Conservation (phyloP, 2,888 invertebrate species). For the Chrysolina haemoptera region DNA sequence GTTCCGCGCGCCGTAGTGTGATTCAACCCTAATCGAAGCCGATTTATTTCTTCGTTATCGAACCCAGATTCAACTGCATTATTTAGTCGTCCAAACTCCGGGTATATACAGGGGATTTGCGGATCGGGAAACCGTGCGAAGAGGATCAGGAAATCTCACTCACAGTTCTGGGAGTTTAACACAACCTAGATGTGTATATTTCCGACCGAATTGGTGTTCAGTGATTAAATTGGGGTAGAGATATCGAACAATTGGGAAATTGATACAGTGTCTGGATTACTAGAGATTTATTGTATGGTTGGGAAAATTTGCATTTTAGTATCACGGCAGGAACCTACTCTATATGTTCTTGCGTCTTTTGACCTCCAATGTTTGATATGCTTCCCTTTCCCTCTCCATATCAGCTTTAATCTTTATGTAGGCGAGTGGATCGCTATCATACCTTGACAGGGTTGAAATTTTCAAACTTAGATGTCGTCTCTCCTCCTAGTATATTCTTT, state of each 20-base stretch:
- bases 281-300: neutral
- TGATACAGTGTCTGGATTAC: neutral
- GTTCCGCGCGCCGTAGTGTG: no score
- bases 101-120: conserved; percentile 14
- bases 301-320: neutral
- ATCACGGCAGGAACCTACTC: neutral
- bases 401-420: no score
- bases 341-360: neutral
- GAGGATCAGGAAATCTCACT: conserved; percentile 4
- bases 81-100: neutral
- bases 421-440: no score
- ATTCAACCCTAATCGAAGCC: conserved; percentile 11
- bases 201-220: neutral
- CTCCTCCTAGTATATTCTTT: no score
- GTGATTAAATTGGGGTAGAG: neutral
- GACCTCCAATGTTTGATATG: no score
- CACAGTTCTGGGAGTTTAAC: neutral
- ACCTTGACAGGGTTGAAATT: no score
- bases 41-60: neutral
- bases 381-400: no score
- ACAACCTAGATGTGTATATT: neutral
- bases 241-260: neutral
- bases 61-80: conserved; percentile 1
- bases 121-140: neutral
- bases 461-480: no score